A percentile compares a stretch with the other conserved stretches of the same genome.
phyloP scores from a whole-genome alignment of 2,888 invertebrate species.

The Diachrysia chrysitis region DNA sequence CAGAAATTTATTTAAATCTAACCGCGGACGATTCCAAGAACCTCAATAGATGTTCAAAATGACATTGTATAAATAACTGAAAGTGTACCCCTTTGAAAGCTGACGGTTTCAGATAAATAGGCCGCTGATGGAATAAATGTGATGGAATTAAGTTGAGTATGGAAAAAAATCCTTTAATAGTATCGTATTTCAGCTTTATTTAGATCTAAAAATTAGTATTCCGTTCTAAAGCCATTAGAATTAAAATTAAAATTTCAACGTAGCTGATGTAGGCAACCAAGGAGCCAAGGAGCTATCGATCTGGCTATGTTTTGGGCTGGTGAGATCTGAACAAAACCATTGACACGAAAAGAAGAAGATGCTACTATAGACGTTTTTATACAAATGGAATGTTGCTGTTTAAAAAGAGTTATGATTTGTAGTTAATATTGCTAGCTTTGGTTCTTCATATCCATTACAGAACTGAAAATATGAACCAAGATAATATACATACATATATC shows the following conservation, averaged over 20 bases:
- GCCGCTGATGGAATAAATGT: constrained; percentile 45
- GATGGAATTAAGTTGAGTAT: constrained; percentile 13
- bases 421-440: constrained; percentile 1
- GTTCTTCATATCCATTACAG: neutral
- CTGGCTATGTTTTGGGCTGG: too few species aligned
- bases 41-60: constrained; percentile 57
- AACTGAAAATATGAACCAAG: neutral
- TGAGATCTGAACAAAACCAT: too few species aligned
- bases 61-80: constrained; percentile 53
- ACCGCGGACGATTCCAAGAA: constrained; percentile 63
- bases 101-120: constrained; percentile 42
- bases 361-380: neutral
- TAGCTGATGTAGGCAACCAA: too few species aligned
- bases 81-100: constrained; percentile 44
- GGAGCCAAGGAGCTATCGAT: too few species aligned
- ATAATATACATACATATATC: constrained; percentile 6
- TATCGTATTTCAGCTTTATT: constrained; percentile 4
- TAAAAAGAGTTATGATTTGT: neutral
- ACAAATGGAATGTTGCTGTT: neutral
- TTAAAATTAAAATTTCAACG: neutral
- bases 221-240: neutral
- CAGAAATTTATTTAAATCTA: constrained; percentile 67
- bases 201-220: neutral
- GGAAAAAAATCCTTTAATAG: constrained; percentile 7
- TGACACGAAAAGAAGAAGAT: too few species aligned